A percentile compares a stretch with the other conserved stretches of the same genome.
phyloP scores from a whole-genome alignment of 2,113 vertebrate genomes.

The Oncorhynchus tshawytscha region DNA sequence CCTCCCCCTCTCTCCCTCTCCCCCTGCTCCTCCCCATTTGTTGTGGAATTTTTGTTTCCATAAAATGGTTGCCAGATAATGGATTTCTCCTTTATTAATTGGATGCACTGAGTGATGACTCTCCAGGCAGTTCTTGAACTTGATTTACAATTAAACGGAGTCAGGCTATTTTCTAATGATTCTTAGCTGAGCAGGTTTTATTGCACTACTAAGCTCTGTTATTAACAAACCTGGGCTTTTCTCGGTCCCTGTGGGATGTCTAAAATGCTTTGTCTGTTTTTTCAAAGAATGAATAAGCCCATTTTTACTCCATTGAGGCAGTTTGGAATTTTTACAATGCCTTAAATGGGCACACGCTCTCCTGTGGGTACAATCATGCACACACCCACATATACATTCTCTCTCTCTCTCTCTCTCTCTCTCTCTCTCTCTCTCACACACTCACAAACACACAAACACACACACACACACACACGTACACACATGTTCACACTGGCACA shows the following conservation, averaged over 20 bases:
- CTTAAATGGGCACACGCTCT: neutral
- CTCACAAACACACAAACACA: too few species aligned
- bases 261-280: conserved; percentile 42
- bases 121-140: conserved; percentile 71
- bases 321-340: conserved; percentile 29
- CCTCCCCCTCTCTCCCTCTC: too few species aligned
- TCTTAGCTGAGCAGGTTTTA: conserved; percentile 64
- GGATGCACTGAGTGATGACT: conserved; percentile 75
- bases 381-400: neutral
- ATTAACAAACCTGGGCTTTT: conserved; percentile 41
- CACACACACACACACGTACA: too few species aligned
- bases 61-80: conserved; percentile 72
- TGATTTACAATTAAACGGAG: conserved; percentile 72
- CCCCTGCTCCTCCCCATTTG: neutral
- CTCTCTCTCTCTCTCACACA: neutral
- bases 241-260: conserved; percentile 27
- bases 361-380: neutral
- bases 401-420: neutral
- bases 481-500: too few species aligned
- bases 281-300: conserved; percentile 35
- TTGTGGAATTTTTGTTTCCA: conserved; percentile 48
- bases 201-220: conserved; percentile 51
- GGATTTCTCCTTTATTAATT: conserved; percentile 79
- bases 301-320: conserved; percentile 15
- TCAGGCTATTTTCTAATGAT: conserved; percentile 65